Evolutionary conservation across 2,113 vertebrate species (phyloP), one percentile per base, ranked within the genome.

Genomic region (Daphoenositta chrysoptera): DNA sequence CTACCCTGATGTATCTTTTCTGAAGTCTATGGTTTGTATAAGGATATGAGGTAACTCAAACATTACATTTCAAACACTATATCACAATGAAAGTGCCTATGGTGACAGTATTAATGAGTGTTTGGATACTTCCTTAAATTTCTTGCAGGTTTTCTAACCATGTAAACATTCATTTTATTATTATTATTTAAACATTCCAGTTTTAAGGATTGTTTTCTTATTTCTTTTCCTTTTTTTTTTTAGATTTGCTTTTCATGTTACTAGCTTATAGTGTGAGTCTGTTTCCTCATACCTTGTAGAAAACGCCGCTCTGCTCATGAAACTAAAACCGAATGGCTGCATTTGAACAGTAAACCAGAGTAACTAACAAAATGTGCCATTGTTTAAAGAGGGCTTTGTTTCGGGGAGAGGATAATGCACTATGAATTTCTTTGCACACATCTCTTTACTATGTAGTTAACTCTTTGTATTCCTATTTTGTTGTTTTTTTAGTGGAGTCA

Each of bases 1-100:
- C 99, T 99, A 99, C 99, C 99, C 99, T 99, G 99, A 99, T 99
- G 99, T 99, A 99, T 99, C 99, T 99, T 99, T 99, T 98, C 98
- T 99, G 98, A 99, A 99, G 97, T 98, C 98, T 98, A 99, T 99
- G 99, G 99, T 99, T 99, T 99, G 99, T 99, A 99, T 99, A 98
- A 96, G 98, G 98, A 99, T 98, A 98, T 97, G 98, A 99, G 98
- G 98, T 99, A 99, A 99, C 95, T 97, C 95, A 94, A 97, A 91
- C 96, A 91, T 97, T 97, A 84, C 96, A 96, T 96, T 95, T 95
- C 93, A 97, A 91, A 96, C 83, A 80, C 73, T 94, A 13, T 90
- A 56, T 87, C 72, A 63, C 86, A 89, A 75, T 75, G 94, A 57
- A 96, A 95, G 94, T 93, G 92, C 96, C 97, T 97, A n/a, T 96